Percentiles rank a stretch among this genome's conserved stretches.
Evolutionary conservation across 1,140 invertebrate species (phyloP).

Genomic region (Argopecten irradians): DNA sequence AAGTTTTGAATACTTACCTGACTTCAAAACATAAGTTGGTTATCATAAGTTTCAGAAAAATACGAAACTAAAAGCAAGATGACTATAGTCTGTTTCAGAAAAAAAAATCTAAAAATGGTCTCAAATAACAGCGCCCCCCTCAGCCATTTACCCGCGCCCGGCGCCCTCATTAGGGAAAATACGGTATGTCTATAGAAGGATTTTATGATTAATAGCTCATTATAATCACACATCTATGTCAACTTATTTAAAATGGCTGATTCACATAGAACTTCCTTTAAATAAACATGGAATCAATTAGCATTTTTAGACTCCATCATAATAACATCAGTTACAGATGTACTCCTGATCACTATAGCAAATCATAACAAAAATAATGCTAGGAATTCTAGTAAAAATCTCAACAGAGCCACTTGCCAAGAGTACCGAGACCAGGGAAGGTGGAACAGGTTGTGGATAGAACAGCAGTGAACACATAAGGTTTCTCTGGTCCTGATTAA

Average conservation of each 20-base stretch:
- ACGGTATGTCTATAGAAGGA: too few relatives aligned
- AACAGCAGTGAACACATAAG: conserved; percentile 14
- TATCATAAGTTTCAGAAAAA: too few relatives aligned
- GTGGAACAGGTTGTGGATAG: not conserved
- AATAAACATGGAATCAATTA: not conserved
- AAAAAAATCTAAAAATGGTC: too few relatives aligned
- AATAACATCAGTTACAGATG: not conserved
- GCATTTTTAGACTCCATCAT: not conserved
- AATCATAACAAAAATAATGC: not conserved
- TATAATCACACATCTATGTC: not conserved
- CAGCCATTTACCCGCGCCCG: too few relatives aligned
- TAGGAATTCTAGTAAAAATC: not conserved
- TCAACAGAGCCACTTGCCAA: not conserved
- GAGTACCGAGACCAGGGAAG: not conserved
- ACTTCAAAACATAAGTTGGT: too few relatives aligned
- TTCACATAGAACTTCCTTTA: not conserved
- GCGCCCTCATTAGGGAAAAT: too few relatives aligned
- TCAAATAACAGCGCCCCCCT: too few relatives aligned
- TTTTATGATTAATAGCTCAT: not conserved
- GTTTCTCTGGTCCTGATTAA: conserved; percentile 11
- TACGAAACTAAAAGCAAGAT: too few relatives aligned
- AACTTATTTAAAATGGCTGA: not conserved
- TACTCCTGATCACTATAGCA: not conserved
- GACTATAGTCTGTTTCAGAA: too few relatives aligned
- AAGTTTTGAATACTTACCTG: too few relatives aligned